These are phyloP conservation scores for Dryococelus australis DNA, from an alignment of 2,888 invertebrate species.

Conservation along the genomic window DNA sequence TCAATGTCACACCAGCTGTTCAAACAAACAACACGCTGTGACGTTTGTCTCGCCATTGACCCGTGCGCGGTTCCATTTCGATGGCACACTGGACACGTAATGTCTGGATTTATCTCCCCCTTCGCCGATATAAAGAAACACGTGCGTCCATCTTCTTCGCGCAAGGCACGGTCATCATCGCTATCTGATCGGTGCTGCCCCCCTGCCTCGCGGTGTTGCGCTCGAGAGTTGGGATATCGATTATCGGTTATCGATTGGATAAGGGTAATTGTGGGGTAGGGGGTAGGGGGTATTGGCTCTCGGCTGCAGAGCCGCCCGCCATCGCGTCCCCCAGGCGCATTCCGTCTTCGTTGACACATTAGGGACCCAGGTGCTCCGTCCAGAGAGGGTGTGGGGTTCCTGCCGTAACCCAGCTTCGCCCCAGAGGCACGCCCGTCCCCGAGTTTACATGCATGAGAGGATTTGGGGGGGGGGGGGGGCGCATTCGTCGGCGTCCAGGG, in stretches of 20 bases:
- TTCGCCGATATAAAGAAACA: too few species aligned
- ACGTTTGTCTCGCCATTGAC: too few species aligned
- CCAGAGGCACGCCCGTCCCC: not conserved
- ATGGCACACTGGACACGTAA: too few species aligned
- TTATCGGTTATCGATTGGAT: not conserved
- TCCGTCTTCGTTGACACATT: conserved; percentile 16
- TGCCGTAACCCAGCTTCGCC: not conserved
- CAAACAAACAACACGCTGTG: too few species aligned
- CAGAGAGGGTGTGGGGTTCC: not conserved
- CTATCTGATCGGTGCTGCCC: too few species aligned
- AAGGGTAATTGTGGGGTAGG: not conserved
- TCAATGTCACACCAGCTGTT: too few species aligned
- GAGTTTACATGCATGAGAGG: not conserved
- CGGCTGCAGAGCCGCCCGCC: too few species aligned
- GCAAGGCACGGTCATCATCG: too few species aligned
- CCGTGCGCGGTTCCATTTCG: too few species aligned
- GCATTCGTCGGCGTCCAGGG: not conserved
- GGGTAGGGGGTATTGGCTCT: not conserved
- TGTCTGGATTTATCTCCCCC: too few species aligned
- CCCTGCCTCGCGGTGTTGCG: not conserved
- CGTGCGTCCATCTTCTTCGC: too few species aligned
- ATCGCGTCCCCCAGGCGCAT: not conserved
- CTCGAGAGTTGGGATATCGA: not conserved
- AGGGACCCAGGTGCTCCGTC: not conserved
- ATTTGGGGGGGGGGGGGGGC: not conserved